Percentiles rank a stretch among this genome's conserved stretches.
Conservation (phyloP, 1,140 invertebrate species). For the Drosophila pseudoananassae region DNA sequence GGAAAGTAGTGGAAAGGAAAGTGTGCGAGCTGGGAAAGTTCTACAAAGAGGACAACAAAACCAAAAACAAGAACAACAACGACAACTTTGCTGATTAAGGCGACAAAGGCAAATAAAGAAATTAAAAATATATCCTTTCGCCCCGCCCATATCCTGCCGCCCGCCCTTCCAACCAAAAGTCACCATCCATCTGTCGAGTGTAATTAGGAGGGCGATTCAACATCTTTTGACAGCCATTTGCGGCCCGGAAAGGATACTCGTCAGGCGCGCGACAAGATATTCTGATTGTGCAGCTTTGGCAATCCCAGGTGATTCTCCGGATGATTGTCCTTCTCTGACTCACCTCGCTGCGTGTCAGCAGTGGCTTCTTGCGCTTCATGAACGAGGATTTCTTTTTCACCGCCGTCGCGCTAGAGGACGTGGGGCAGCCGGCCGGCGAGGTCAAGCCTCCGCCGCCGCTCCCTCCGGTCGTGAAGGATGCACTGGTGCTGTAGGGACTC, state of each 20-base stretch:
- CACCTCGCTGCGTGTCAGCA: conserved; percentile 81
- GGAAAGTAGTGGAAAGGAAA: conserved; percentile 15
- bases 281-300: conserved; percentile 28
- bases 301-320: conserved; percentile 20
- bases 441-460: conserved; percentile 9
- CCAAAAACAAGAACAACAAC: background rate
- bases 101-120: conserved; percentile 49
- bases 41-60: conserved; percentile 3
- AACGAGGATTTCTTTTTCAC: conserved; percentile 75
- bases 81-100: conserved; percentile 45
- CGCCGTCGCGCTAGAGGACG: conserved; percentile 34
- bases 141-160: conserved; percentile 3
- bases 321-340: conserved; percentile 45
- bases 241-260: conserved; percentile 7
- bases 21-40: conserved; percentile 18
- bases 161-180: background rate
- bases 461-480: conserved; percentile 11
- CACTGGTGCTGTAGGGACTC: conserved; percentile 40
- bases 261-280: conserved; percentile 14
- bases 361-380: conserved; percentile 76
- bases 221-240: conserved; percentile 3
- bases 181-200: background rate
- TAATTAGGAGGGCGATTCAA: conserved; percentile 5
- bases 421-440: conserved; percentile 36
- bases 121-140: conserved; percentile 34